Evolutionary conservation across 2,797 vertebrate species (phyloP), one percentile per base, ranked within the genome.

Genomic region (Enteromius viviparus): DNA sequence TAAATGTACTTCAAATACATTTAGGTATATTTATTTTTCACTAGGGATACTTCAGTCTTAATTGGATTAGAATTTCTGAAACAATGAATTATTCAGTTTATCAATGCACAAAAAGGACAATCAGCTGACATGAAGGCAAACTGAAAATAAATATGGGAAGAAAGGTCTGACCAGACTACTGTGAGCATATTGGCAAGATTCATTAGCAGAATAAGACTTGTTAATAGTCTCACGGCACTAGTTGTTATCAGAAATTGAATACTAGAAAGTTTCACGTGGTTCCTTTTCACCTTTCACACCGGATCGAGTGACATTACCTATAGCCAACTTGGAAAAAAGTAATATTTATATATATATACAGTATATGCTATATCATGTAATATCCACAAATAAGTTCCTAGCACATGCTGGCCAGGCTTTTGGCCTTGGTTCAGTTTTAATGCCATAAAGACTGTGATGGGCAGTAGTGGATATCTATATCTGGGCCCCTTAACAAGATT

Each of bases 391-490:
- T 42, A 62, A 26, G 19, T 42, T 47, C 62, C 21, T 76, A 71
- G 32, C 47, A 84, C 19, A 70, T 79, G 42, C 7, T 69, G 55
- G 69, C 15, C 81, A 83, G 15, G 26, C 42, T 81, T 11, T 32
- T 49, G 42, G 5, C 40, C 10, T 21, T 64, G 23, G 23, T 77
- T 64, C 15, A 79, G 42, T 82, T 78, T 14, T 45, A 84, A 47
- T 45, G 32, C 15, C 47, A 69, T 51, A 62, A 58, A 26, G 60
- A 69, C 81, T 8, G n/a, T 29, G 69, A 77, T 82, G 45, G 71
- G 76, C 47, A 62, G 42, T 65, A 19, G 6, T 53, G 49, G 34
- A 88, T 76, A 75, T 84, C 64, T 86, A 84, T 85, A 81, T 78
- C 64, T 84, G 84, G 68, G 37, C n/a, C 10, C 21, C 32, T 76